A percentile compares a stretch with the other conserved stretches of the same genome.
Evolutionary conservation across 2,888 invertebrate genomes (phyloP).

Genomic region (Pegoplata infirma): DNA sequence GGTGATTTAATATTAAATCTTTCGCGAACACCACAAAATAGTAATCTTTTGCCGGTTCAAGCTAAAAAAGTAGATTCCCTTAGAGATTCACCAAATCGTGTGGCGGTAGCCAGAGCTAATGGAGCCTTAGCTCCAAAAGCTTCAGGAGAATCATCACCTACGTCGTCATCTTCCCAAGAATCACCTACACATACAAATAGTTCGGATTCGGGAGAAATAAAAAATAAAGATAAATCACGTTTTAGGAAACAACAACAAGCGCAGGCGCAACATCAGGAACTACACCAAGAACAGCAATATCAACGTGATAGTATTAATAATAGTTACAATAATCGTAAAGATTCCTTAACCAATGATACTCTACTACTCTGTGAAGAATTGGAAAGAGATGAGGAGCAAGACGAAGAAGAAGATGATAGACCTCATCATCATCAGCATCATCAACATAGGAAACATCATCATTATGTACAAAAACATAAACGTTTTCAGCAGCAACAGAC

Average conservation of each 20-base stretch:
- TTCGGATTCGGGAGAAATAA: conserved; percentile 74
- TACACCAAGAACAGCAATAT: conserved; percentile 72
- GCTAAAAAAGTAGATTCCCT: conserved; percentile 78
- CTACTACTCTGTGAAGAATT: conserved; percentile 74
- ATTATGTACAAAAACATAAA: conserved; percentile 37
- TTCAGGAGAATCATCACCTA: conserved; percentile 78
- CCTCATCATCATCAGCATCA: conserved; percentile 48
- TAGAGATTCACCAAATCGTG: conserved; percentile 76
- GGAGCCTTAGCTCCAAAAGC: conserved; percentile 78
- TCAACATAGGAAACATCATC: conserved; percentile 67
- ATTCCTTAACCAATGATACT: conserved; percentile 75
- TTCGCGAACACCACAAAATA: conserved; percentile 87
- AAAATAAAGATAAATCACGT: conserved; percentile 64
- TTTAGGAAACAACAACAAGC: conserved; percentile 60
- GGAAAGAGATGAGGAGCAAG: conserved; percentile 74
- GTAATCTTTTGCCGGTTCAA: conserved; percentile 80
- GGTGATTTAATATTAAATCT: conserved; percentile 97
- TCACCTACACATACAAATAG: conserved; percentile 73
- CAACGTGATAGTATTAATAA: conserved; percentile 75
- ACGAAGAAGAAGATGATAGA: conserved; percentile 54
- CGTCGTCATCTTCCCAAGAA: conserved; percentile 77
- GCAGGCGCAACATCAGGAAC: conserved; percentile 69
- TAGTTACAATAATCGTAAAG: conserved; percentile 75
- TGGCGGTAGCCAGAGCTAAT: conserved; percentile 71
- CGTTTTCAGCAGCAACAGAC: conserved; percentile 58